Evolutionary conservation across 2,888 invertebrate genomes (phyloP).

Genomic region (Ectemnius lituratus): DNA sequence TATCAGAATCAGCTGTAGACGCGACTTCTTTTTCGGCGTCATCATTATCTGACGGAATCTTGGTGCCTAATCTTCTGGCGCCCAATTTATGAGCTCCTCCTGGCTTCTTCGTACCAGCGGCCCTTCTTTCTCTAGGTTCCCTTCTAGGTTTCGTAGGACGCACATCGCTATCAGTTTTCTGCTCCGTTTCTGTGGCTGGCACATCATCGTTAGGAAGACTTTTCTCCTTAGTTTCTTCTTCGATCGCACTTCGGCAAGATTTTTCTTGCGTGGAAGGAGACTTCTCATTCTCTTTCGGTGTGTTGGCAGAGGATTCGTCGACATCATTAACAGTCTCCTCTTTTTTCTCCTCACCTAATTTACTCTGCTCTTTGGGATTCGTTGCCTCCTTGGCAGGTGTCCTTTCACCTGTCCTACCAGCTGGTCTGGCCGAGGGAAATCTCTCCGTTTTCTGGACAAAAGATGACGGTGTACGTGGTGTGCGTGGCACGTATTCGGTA

Average conservation of each 20-base stretch:
- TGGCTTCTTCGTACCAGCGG: slow-evolving; percentile 41
- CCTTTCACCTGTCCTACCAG: neutral
- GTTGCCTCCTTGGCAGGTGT: slow-evolving; percentile 8
- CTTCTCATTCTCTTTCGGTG: neutral
- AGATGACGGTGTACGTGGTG: slow-evolving; percentile 12
- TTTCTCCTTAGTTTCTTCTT: neutral
- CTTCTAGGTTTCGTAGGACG: neutral
- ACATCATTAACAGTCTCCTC: slow-evolving; percentile 6
- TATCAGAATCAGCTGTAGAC: neutral
- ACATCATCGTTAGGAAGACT: neutral
- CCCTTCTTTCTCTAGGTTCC: slow-evolving; percentile 24
- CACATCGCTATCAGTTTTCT: slow-evolving; percentile 8
- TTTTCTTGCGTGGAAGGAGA: neutral
- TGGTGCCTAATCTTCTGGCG: slow-evolving; percentile 63
- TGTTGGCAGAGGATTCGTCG: slow-evolving; percentile 1
- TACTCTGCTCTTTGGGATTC: slow-evolving; percentile 12
- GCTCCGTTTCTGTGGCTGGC: too few relatives aligned
- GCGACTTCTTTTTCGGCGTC: neutral
- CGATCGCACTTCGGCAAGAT: neutral
- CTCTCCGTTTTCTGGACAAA: slow-evolving; percentile 13
- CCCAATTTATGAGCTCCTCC: slow-evolving; percentile 32
- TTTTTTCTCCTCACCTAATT: slow-evolving; percentile 12
- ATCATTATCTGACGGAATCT: slow-evolving; percentile 23
- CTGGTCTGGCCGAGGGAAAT: slow-evolving; percentile 5
- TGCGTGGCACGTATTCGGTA: slow-evolving; percentile 64